phyloP scores from a whole-genome alignment of 1,140 invertebrate genomes.

The Babylonia areolata region DNA sequence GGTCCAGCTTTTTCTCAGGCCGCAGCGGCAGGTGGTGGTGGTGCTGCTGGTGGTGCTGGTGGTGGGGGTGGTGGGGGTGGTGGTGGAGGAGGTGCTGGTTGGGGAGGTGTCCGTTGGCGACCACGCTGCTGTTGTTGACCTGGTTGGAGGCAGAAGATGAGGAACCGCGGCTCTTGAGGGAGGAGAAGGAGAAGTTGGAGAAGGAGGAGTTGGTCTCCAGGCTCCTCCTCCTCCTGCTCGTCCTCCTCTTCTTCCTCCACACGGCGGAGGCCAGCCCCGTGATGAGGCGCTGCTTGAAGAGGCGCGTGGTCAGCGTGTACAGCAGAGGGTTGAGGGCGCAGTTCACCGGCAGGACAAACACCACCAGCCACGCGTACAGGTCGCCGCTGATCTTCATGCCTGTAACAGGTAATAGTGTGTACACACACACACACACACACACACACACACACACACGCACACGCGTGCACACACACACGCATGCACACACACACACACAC shows the following conservation, averaged over 20 bases:
- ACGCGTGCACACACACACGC: too few relatives aligned
- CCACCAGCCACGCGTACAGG: conserved; percentile 53
- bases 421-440: too few relatives aligned
- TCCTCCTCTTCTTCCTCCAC: conserved; percentile 13
- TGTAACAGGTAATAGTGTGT: conserved; percentile 2
- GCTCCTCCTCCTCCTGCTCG: conserved; percentile 5
- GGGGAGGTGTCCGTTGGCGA: too few relatives aligned
- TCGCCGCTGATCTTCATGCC: conserved; percentile 55
- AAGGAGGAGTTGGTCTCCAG: conserved; percentile 29
- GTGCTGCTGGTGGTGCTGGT: not conserved
- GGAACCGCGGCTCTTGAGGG: conserved; percentile 22
- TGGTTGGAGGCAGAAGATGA: not conserved
- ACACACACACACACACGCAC: too few relatives aligned
- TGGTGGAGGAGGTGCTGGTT: not conserved
- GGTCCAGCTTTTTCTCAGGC: not conserved
- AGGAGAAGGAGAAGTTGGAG: conserved; percentile 26
- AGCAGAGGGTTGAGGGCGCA: conserved; percentile 53
- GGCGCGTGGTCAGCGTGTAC: conserved; percentile 50
- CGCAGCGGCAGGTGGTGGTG: not conserved
- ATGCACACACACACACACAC: too few relatives aligned
- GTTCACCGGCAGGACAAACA: conserved; percentile 53
- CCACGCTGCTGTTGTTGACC: not conserved
- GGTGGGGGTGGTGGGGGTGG: not conserved
- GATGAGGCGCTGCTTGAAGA: conserved; percentile 42
- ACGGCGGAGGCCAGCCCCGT: conserved; percentile 31